Base-by-base conservation (phyloP, 92 coral and sea anemone species). In the Parazoanthus swiftii region DNA sequence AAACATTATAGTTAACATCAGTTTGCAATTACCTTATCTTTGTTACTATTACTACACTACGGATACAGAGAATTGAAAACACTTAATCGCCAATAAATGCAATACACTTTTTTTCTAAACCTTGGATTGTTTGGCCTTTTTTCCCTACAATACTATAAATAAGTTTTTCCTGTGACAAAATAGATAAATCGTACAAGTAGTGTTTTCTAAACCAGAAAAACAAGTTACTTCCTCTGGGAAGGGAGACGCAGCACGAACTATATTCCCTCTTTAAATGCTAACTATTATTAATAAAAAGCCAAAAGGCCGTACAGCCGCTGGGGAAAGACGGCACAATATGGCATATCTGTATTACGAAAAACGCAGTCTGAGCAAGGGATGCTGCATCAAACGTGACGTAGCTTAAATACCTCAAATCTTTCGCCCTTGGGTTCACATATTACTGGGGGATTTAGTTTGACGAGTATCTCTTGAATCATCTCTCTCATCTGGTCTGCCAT, bases 401-500 rank as follows among this genome's bases (percentile, higher is more conserved):
- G 29, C 44, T 8, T n/a, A 14, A 25, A 43, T 72, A 84, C 87
- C 79, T 84, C 66, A 68, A 70, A 84, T 84, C 87, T 44, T 29
- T 71, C 66, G 33, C 87, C 77, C 68, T 46, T 72, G 16, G 46
- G 43, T 84, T 84, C 79, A 72, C 87, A 84, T 5, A 26, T 21
- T 26, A 84, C 72, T 71, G 87, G 87, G 29, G 87, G 87, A 84
- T 84, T 84, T 26, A 70, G 75, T 2, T 54, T 84, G 8, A 46
- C 46, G n/a, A 84, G 79, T 14, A 84, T 84, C 26, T 48, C 59
- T 50, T 84, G 43, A 44, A 84, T 71, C 77, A 84, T 48, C 26
- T 43, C 79, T 43, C 79, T 70, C 87, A 70, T 70, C 78, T 84
- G 65, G 26, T 84, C 87, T 42, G 87, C 87, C 87, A 84, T 72